Percentiles rank a stretch among this genome's conserved stretches.
Evolutionary conservation across 2,797 vertebrate species (phyloP).

Genomic region (Gymnoscopelus braueri): DNA sequence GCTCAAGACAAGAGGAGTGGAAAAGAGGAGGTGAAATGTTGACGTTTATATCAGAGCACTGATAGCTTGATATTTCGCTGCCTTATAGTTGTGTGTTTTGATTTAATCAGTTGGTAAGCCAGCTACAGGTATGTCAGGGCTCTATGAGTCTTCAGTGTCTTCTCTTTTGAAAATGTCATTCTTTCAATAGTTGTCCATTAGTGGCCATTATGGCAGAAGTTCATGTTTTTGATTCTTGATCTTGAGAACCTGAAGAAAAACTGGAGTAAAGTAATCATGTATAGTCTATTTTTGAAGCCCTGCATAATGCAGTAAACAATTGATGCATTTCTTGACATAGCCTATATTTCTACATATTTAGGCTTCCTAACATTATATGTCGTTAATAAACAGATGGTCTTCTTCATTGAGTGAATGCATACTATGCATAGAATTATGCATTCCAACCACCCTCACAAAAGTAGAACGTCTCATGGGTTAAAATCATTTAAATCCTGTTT

Average conservation of each 20-base stretch:
- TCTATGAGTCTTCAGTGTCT: not conserved
- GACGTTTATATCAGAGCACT: not conserved
- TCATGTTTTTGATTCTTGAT: too few species aligned
- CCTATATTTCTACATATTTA: not conserved
- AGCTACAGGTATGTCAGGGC: not conserved
- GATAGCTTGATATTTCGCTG: too few species aligned
- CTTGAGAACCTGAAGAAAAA: too few species aligned
- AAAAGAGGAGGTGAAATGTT: not conserved
- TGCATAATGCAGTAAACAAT: not conserved
- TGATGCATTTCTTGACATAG: too few species aligned
- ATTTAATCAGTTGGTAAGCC: not conserved
- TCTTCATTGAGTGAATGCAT: not conserved
- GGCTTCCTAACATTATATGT: not conserved
- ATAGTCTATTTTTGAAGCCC: not conserved
- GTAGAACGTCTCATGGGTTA: not conserved
- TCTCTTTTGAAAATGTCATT: not conserved
- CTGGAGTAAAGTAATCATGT: too few species aligned
- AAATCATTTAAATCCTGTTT: conserved; percentile 1
- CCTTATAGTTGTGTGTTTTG: not conserved
- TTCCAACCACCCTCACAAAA: not conserved
- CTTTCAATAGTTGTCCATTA: not conserved
- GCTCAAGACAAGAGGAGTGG: not conserved
- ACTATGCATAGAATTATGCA: not conserved
- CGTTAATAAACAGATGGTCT: not conserved
- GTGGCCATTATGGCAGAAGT: not conserved